Evolutionary conservation across 2,113 vertebrate genomes (phyloP).

Genomic region (Nesoenas mayeri): DNA sequence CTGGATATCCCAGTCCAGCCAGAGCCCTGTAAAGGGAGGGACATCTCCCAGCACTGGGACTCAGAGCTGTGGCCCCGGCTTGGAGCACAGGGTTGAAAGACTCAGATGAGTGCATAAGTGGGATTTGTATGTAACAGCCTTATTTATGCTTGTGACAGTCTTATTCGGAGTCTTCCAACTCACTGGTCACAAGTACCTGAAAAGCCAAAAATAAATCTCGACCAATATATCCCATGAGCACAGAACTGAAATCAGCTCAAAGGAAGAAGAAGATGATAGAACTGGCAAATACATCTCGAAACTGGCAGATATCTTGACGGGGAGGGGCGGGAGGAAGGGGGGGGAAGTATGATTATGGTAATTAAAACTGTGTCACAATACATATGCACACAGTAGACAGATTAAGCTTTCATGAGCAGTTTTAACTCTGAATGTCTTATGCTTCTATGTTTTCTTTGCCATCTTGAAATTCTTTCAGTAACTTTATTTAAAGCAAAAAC

Average conservation of each 20-base stretch:
- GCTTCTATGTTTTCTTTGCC: background rate
- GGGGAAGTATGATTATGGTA: background rate
- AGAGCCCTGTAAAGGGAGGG: rapidly evolving
- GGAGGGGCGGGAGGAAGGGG: too few species aligned
- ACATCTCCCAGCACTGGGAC: background rate
- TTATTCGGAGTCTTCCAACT: background rate
- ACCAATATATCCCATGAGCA: background rate
- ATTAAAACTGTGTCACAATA: background rate
- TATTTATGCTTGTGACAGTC: background rate
- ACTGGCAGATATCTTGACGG: background rate
- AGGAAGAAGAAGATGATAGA: background rate
- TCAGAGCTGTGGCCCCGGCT: background rate
- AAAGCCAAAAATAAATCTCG: background rate
- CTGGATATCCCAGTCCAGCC: background rate
- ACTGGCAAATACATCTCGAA: background rate
- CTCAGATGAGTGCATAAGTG: background rate
- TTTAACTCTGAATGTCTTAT: background rate
- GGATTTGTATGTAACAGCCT: background rate
- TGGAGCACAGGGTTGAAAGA: background rate
- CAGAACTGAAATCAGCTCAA: background rate
- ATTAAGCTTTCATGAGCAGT: background rate
- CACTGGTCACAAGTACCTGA: background rate
- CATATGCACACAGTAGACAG: background rate
- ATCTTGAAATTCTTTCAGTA: background rate
- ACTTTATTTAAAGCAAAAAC: background rate